A percentile compares a stretch with the other conserved stretches of the same genome.
Conservation (phyloP, 2,113 vertebrate species). For the Xenus cinereus region DNA sequence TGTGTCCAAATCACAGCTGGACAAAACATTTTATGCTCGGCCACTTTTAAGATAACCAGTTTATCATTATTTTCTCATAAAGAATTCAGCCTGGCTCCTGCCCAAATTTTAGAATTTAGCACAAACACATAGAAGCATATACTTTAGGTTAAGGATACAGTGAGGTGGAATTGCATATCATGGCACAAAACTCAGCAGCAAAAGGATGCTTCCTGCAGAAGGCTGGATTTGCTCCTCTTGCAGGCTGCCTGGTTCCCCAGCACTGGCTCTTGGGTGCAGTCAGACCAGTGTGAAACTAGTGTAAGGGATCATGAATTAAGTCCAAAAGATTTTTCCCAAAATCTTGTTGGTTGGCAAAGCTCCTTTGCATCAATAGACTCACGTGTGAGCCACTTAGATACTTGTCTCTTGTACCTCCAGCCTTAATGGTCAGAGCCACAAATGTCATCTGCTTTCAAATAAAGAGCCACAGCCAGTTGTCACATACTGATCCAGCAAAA, state of each 20-base stretch:
- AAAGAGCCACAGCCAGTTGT: neutral
- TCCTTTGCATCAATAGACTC: neutral
- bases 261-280: neutral
- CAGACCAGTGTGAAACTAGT: neutral
- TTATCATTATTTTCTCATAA: neutral
- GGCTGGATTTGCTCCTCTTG: neutral
- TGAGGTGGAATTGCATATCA: neutral
- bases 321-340: neutral
- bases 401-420: neutral
- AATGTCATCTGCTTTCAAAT: neutral
- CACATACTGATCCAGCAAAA: neutral
- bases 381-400: neutral
- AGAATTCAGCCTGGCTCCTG: neutral
- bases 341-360: neutral
- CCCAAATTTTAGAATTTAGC: neutral
- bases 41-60: neutral
- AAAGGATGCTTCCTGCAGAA: too few species aligned
- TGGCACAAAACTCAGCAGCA: neutral
- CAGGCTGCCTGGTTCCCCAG: neutral
- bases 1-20: neutral
- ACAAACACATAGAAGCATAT: fast-evolving
- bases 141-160: neutral
- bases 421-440: neutral
- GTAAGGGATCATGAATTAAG: neutral
- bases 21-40: neutral